phyloP scores from a whole-genome alignment of 2,888 invertebrate genomes.

The Elmis aenea region DNA sequence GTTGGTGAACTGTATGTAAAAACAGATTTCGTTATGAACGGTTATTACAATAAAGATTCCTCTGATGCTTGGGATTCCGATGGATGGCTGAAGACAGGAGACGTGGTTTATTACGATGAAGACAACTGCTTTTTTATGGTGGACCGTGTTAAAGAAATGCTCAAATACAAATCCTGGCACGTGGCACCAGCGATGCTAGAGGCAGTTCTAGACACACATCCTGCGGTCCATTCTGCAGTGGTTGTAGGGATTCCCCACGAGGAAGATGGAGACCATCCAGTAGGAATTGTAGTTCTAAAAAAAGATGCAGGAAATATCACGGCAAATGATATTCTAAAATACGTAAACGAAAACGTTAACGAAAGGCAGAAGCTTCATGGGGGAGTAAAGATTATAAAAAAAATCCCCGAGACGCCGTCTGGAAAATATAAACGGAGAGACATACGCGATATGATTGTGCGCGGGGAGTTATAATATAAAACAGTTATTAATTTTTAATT shows the following conservation, averaged over 20 bases:
- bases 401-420: conserved; percentile 31
- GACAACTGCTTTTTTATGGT: conserved; percentile 45
- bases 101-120: conserved; percentile 48
- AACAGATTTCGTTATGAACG: conserved; percentile 37
- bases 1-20: conserved; percentile 52
- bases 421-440: conserved; percentile 32
- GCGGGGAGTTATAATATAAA: conserved; percentile 4
- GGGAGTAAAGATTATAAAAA: conserved; percentile 32
- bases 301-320: conserved; percentile 12
- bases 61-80: conserved; percentile 41
- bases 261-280: conserved; percentile 66
- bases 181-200: conserved; percentile 78
- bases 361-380: conserved; percentile 35
- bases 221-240: conserved; percentile 68
- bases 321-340: conserved; percentile 28
- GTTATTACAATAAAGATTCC: conserved; percentile 48
- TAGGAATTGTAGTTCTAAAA: conserved; percentile 53
- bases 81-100: conserved; percentile 50
- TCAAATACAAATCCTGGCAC: conserved; percentile 49
- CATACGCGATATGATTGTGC: conserved; percentile 5
- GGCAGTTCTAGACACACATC: conserved; percentile 61
- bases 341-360: conserved; percentile 28
- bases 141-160: conserved; percentile 46
- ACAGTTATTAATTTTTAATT: too few species aligned
- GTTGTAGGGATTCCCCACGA: conserved; percentile 72